Evolutionary conservation across 2,888 invertebrate genomes (phyloP).

Genomic region (Cabera pusaria): DNA sequence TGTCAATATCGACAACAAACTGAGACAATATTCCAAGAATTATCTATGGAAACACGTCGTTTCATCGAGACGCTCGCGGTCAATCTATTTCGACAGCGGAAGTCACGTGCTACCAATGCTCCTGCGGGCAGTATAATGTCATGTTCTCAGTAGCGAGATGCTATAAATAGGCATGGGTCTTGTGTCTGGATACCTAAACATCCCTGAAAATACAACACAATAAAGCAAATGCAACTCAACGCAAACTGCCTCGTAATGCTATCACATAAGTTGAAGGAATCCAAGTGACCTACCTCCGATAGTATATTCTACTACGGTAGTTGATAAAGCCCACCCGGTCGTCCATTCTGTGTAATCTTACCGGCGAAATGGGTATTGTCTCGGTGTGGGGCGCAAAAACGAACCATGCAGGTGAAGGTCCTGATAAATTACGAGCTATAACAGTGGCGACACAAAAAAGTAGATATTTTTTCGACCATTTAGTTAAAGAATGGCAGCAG

Average conservation of each 20-base stretch:
- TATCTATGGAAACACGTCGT: too few relatives aligned
- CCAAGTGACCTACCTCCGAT: conserved; percentile 8
- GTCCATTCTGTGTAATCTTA: conserved; percentile 50
- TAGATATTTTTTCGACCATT: conserved; percentile 17
- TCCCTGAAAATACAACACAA: conserved; percentile 18
- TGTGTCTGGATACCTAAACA: conserved; percentile 21
- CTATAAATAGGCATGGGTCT: conserved; percentile 64
- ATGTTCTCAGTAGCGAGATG: conserved; percentile 62
- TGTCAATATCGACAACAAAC: conserved; percentile 8
- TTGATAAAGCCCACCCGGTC: conserved; percentile 62
- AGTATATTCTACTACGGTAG: conserved; percentile 37
- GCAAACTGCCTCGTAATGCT: conserved; percentile 3
- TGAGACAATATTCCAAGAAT: conserved; percentile 16
- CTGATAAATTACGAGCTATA: conserved; percentile 44
- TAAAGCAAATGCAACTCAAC: not conserved
- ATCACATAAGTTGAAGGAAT: conserved; percentile 1
- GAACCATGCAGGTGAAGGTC: conserved; percentile 53
- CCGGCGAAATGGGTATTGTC: conserved; percentile 58
- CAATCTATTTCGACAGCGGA: conserved; percentile 70
- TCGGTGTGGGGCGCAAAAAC: conserved; percentile 43
- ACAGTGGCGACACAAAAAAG: conserved; percentile 28
- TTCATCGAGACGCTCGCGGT: conserved; percentile 43
- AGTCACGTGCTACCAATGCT: conserved; percentile 63
- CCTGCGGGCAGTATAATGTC: conserved; percentile 64
- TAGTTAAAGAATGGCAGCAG: conserved; percentile 23